phyloP scores from a whole-genome alignment of 2,113 vertebrate genomes.

The Ochotona curzoniae region DNA sequence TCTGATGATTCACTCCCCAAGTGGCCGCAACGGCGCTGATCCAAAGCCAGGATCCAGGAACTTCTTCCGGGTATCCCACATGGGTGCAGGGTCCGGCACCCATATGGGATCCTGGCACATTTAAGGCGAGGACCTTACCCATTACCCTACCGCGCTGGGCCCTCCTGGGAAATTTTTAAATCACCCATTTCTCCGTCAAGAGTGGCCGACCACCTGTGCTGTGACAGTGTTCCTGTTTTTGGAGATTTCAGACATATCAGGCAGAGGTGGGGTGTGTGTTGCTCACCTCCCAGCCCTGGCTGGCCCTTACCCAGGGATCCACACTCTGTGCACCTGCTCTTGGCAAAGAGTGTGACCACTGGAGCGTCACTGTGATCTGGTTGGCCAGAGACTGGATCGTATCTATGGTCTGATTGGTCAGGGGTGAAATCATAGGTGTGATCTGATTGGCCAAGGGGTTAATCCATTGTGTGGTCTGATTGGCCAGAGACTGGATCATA shows the following conservation, averaged over 20 bases:
- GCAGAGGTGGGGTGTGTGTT: not conserved
- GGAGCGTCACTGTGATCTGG: fast-evolving
- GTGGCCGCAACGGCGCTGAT: too few species aligned
- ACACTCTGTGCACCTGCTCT: not conserved
- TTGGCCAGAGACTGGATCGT: not conserved
- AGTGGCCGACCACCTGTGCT: not conserved
- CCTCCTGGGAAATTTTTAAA: not conserved
- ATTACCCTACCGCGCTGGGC: too few species aligned
- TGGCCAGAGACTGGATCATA: not conserved
- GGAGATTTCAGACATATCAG: not conserved
- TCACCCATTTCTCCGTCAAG: not conserved
- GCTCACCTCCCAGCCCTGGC: not conserved
- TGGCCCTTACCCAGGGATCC: too few species aligned
- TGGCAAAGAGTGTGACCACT: not conserved
- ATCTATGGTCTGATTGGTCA: not conserved
- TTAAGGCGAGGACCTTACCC: too few species aligned
- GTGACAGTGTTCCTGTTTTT: not conserved
- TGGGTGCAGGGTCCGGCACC: too few species aligned
- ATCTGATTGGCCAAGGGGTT: not conserved
- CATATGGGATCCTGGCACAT: too few species aligned
- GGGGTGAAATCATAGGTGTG: not conserved
- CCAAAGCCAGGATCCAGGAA: too few species aligned
- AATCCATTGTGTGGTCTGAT: not conserved
- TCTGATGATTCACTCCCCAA: too few species aligned
- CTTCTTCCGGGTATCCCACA: too few species aligned